These are phyloP conservation scores for Alcedo atthis DNA, from an alignment of 2,797 vertebrate genomes.

Conservation along the genomic window DNA sequence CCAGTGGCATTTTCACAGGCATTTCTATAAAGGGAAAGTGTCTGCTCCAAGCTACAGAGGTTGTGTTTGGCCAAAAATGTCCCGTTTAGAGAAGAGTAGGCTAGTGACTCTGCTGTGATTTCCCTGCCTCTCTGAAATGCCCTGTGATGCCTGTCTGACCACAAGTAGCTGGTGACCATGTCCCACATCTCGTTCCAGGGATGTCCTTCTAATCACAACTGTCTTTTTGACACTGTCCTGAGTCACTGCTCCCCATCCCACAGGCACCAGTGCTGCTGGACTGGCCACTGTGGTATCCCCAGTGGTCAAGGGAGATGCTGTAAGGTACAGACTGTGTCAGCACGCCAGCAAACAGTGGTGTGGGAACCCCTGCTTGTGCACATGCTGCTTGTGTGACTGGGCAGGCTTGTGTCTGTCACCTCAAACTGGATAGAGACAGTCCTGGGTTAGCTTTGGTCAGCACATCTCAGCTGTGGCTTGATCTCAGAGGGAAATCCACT, in stretches of 20 bases:
- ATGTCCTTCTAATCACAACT: not conserved
- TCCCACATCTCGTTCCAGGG: conserved; percentile 3
- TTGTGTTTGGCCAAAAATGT: not conserved
- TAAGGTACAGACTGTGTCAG: not conserved
- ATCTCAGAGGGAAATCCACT: not conserved
- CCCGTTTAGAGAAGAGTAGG: not conserved
- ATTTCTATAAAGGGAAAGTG: not conserved
- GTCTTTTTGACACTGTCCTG: not conserved
- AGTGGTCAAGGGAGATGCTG: not conserved
- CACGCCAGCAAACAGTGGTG: not conserved
- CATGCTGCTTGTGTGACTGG: not conserved
- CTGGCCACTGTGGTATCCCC: not conserved
- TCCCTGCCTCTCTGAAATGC: not conserved
- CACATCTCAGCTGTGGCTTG: not conserved
- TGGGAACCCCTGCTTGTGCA: not conserved
- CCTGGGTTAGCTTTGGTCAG: not conserved
- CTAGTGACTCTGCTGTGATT: not conserved
- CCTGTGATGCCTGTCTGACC: not conserved
- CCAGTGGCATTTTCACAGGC: not conserved
- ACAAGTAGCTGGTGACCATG: not conserved
- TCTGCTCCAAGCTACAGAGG: not conserved
- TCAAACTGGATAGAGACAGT: not conserved
- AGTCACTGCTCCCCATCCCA: not conserved
- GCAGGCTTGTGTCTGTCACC: not conserved
- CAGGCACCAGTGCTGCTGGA: not conserved